phyloP scores from a whole-genome alignment of 1,140 invertebrate species.

The Melanaphis sacchari region DNA sequence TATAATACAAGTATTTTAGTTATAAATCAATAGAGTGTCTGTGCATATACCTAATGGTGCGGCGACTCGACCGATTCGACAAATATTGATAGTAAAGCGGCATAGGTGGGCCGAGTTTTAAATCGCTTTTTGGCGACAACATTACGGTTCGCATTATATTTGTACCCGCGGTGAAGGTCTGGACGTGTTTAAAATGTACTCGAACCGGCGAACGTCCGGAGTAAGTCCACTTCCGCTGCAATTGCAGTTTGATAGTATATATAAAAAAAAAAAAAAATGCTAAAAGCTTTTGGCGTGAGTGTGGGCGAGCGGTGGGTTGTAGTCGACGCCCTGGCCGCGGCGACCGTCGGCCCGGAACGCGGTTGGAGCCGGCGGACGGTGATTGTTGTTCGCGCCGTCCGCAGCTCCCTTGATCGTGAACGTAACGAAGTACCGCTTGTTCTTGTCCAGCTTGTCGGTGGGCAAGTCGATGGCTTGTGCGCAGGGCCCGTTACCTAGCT shows the following conservation, averaged over 20 bases:
- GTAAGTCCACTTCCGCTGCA: neutral
- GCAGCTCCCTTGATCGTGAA: constrained; percentile 79
- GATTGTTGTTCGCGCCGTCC: neutral
- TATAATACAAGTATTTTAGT: no score
- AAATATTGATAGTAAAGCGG: neutral
- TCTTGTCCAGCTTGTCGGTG: constrained; percentile 82
- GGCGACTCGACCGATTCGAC: neutral
- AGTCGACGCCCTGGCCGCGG: neutral
- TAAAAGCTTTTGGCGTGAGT: constrained; percentile 54
- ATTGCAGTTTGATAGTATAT: neutral
- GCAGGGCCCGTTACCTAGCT: constrained; percentile 80
- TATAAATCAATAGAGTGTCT: neutral
- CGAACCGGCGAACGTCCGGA: neutral
- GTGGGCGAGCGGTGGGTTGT: neutral
- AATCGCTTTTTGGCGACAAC: no score
- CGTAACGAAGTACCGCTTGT: constrained; percentile 88
- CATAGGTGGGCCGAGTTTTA: no score
- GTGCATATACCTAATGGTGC: no score
- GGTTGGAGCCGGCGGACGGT: neutral
- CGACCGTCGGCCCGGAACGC: neutral
- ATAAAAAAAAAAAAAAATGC: neutral
- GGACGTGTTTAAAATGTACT: neutral
- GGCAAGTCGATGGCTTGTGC: constrained; percentile 85
- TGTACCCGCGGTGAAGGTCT: no score
- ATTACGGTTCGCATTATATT: no score